These are phyloP conservation scores for Sminthurides aquaticus DNA, from an alignment of 2,888 invertebrate genomes.

Conservation along the genomic window DNA sequence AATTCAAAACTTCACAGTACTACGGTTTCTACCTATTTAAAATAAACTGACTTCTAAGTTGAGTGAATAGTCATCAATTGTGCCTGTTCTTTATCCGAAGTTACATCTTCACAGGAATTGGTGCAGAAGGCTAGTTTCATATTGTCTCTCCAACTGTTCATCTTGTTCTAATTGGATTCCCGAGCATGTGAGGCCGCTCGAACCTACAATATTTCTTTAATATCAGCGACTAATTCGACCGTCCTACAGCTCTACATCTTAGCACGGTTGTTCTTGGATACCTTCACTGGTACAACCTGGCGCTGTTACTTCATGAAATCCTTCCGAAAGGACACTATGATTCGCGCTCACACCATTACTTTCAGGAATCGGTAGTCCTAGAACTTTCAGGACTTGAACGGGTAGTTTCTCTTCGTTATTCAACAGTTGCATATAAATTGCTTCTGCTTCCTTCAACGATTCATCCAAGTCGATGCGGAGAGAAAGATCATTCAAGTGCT, in stretches of 20 bases:
- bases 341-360: too few species aligned
- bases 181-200: constrained; percentile 6
- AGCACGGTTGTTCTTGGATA: too few species aligned
- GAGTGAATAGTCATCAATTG: background rate
- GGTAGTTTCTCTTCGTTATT: constrained; percentile 60
- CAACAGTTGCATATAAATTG: constrained; percentile 80
- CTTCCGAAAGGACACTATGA: background rate
- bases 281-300: background rate
- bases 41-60: background rate
- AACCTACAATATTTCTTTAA: background rate
- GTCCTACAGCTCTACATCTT: too few species aligned
- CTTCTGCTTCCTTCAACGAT: constrained; percentile 79
- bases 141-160: constrained; percentile 35
- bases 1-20: too few species aligned
- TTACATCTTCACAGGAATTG: background rate
- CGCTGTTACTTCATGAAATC: background rate
- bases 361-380: constrained; percentile 53
- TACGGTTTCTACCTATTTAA: too few species aligned
- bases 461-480: constrained; percentile 74
- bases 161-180: constrained; percentile 25
- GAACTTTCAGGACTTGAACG: constrained; percentile 62
- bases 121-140: constrained; percentile 32
- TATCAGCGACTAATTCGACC: too few species aligned
- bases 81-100: background rate
- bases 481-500: constrained; percentile 94